Evolutionary conservation across 37 sponge, comb jelly and placozoan species (phyloP).

Genomic region (Halisarca cf. caerulea): DNA sequence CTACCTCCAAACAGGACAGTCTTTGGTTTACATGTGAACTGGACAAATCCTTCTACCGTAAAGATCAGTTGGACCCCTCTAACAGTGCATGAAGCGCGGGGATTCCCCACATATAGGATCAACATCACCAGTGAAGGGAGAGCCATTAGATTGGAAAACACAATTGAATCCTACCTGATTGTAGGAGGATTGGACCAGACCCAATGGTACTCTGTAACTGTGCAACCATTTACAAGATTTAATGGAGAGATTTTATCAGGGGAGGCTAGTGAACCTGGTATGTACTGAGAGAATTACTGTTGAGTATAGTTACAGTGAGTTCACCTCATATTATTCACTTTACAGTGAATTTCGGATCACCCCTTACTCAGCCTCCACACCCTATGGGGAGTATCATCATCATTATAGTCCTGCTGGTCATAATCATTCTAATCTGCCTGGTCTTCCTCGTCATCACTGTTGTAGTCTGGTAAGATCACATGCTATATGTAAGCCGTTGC

Average conservation of each 20-base stretch:
- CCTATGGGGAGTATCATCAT: too few relatives aligned
- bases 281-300: too few relatives aligned
- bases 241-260: neutral
- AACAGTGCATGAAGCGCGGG: constrained; percentile 1
- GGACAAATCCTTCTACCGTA: neutral
- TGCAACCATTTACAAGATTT: neutral
- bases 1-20: neutral
- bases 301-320: too few relatives aligned
- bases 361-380: too few relatives aligned
- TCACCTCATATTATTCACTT: too few relatives aligned
- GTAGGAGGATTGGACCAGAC: neutral
- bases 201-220: neutral
- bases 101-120: constrained; percentile 12
- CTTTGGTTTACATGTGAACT: neutral
- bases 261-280: neutral
- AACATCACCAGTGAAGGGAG: neutral
- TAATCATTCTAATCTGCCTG: too few relatives aligned
- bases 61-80: neutral
- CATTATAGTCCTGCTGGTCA: too few relatives aligned
- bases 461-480: too few relatives aligned
- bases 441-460: too few relatives aligned
- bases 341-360: too few relatives aligned
- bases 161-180: neutral
- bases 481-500: too few relatives aligned
- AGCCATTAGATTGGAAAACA: neutral